phyloP scores from a whole-genome alignment of 2,797 vertebrate genomes.

The Galaxias olidus region DNA sequence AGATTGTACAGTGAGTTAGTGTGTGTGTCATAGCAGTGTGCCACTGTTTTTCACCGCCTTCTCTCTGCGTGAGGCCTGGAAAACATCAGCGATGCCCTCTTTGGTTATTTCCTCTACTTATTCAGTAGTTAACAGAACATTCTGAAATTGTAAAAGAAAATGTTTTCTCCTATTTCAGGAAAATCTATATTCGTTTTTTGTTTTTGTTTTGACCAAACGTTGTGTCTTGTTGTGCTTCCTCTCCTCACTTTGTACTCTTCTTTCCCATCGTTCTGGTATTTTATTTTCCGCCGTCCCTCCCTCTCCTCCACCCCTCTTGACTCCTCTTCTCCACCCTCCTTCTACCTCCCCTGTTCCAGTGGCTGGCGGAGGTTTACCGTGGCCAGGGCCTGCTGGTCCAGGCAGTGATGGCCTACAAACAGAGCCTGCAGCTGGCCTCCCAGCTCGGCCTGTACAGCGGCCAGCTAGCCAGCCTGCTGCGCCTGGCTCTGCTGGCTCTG shows the following conservation, averaged over 20 bases:
- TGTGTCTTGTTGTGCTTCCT: neutral
- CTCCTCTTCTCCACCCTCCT: conserved; percentile 32
- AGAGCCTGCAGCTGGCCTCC: conserved; percentile 90
- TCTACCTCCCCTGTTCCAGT: conserved; percentile 68
- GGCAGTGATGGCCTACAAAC: conserved; percentile 91
- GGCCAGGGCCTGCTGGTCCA: conserved; percentile 88
- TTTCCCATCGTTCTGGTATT: neutral
- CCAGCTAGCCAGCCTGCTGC: conserved; percentile 86
- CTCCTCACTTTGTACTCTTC: neutral
- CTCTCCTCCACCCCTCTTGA: neutral
- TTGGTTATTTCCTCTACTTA: neutral
- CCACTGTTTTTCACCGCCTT: neutral
- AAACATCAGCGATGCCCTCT: neutral
- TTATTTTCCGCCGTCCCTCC: neutral
- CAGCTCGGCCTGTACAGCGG: conserved; percentile 84
- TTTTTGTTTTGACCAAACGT: neutral
- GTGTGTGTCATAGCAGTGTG: neutral
- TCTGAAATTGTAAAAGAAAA: neutral
- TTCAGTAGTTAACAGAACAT: neutral
- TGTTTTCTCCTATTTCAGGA: neutral
- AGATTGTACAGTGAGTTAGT: no score
- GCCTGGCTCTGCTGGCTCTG: conserved; percentile 85
- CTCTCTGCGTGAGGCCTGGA: neutral
- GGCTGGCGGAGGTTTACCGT: conserved; percentile 89
- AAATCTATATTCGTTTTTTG: neutral